Evolutionary conservation across 2,113 vertebrate species (phyloP), one percentile per base, ranked within the genome.

Genomic region (Irena cyanogastra): DNA sequence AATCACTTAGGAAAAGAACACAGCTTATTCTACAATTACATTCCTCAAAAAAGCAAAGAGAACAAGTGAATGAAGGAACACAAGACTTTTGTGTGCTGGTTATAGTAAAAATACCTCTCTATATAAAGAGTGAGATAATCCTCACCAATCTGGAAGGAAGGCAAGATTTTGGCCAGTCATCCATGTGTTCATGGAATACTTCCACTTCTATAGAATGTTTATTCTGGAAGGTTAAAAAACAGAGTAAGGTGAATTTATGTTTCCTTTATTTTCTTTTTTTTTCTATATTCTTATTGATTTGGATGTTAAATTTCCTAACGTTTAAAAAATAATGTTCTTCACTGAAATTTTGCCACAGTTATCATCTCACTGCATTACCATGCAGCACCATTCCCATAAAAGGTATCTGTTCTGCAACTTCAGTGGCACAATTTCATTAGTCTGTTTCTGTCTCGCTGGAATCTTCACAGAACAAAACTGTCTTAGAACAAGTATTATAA

Each of bases 281-380:
- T 9, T 9, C 6, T 60, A 2, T 50, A 31, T 65, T 77, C 28
- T 68, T 88, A 49, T 20, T 28, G 19, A 87, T 66, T 47, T 27
- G 23, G 11, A 49, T 41, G 28, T 15, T 91, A 35, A 26, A 57
- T 72, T 76, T 77, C 39, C 2, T 61, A 37, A 60, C 57, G 45
- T 42, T 86, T 35, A 50, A 54, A 54, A 81, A 52, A 80, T 64
- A 44, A 60, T 35, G 27, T 31, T 86, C 31, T 91, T 91, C 44
- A 90, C 35, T 82, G 16, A 44, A 76, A 41, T 72, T 90, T 89
- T 91, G 10, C 45, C 44, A 45, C 37, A 23, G 19, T 53, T 89
- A 54, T 5, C 49, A 39, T 39, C 61, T 70, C 33, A 37, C 18
- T 83, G 11, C 30, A 16, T 31, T 60, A 28, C 0, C 0, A 3